A percentile compares a stretch with the other conserved stretches of the same genome.
Conservation (phyloP, 2,888 invertebrate genomes). For the Notodonta ziczac region DNA sequence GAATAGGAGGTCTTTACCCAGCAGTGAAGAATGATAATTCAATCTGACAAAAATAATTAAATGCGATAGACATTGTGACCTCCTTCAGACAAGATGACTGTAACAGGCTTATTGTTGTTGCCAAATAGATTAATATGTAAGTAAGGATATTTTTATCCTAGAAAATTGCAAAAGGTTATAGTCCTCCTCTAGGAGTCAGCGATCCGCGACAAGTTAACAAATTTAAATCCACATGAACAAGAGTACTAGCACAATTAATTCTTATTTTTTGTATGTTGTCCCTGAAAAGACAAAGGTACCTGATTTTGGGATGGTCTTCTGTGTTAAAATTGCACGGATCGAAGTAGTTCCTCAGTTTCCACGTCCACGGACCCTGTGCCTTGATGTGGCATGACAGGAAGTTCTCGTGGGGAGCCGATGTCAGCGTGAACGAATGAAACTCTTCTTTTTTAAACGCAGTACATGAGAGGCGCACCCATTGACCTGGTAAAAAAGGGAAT, state of each 20-base stretch:
- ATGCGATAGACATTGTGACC: neutral
- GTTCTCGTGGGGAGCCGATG: slow-evolving; percentile 98
- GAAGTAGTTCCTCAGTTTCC: slow-evolving; percentile 97
- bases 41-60: neutral
- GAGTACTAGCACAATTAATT: too few relatives aligned
- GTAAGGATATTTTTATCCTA: too few relatives aligned
- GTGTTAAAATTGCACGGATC: slow-evolving; percentile 96
- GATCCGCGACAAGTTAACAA: too few relatives aligned
- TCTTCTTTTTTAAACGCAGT: slow-evolving; percentile 95
- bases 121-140: too few relatives aligned
- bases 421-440: slow-evolving; percentile 97
- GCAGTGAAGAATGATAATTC: too few relatives aligned
- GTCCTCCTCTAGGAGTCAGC: too few relatives aligned
- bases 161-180: too few relatives aligned
- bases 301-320: slow-evolving; percentile 93
- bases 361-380: slow-evolving; percentile 96
- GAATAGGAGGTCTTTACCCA: too few relatives aligned
- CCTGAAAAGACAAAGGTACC: slow-evolving; percentile 50
- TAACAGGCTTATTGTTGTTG: too few relatives aligned
- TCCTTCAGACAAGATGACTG: too few relatives aligned
- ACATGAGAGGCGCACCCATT: slow-evolving; percentile 96
- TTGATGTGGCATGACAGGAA: slow-evolving; percentile 98
- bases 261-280: too few relatives aligned
- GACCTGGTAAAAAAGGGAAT: slow-evolving; percentile 82
- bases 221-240: too few relatives aligned